These are phyloP conservation scores for Siphlonurus alternatus DNA, from an alignment of 2,888 invertebrate species.

Conservation along the genomic window DNA sequence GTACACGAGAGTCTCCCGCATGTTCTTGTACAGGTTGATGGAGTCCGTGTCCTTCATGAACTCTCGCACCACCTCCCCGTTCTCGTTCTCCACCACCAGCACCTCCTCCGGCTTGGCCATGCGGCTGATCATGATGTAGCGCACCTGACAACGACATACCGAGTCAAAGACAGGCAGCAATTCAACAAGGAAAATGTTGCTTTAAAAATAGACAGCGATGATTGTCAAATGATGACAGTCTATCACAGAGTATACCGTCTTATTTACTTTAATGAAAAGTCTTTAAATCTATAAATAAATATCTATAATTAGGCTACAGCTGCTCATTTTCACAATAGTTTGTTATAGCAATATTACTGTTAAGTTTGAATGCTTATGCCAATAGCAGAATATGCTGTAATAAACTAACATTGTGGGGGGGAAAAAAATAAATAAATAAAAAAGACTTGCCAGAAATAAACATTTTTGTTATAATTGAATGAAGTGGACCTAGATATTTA, in stretches of 20 bases:
- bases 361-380: too few species aligned
- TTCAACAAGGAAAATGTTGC: constrained; percentile 5
- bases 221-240: not conserved
- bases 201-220: not conserved
- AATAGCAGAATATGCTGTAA: too few species aligned
- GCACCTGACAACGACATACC: constrained; percentile 38
- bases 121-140: constrained; percentile 95
- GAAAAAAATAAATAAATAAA: too few species aligned
- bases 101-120: constrained; percentile 99
- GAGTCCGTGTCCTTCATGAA: constrained; percentile 99
- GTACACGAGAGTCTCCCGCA: constrained; percentile 95
- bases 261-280: too few species aligned
- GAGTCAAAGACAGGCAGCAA: not conserved
- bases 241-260: not conserved
- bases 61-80: constrained; percentile 97
- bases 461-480: too few species aligned
- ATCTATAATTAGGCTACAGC: too few species aligned
- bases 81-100: constrained; percentile 97
- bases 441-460: too few species aligned
- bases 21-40: constrained; percentile 97
- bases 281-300: not conserved
- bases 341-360: too few species aligned
- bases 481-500: too few species aligned
- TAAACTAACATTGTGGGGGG: too few species aligned
- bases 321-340: too few species aligned